Evolutionary conservation across 2,113 vertebrate genomes (phyloP).

Genomic region (Cochlearius cochlearius): DNA sequence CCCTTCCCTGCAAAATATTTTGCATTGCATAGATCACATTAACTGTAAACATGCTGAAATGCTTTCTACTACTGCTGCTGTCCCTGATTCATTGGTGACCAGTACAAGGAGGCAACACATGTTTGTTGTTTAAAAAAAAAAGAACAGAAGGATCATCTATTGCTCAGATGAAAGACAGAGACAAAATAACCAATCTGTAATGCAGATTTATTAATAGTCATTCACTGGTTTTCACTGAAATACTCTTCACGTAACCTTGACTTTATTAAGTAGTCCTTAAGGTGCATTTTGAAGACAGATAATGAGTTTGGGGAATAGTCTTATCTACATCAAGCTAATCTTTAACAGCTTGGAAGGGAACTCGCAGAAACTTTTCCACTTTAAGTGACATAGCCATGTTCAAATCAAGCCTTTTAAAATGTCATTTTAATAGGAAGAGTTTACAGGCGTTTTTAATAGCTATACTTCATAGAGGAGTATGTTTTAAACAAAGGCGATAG

Average conservation of each 20-base stretch:
- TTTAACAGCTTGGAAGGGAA: conserved; percentile 80
- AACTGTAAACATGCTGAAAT: conserved; percentile 3
- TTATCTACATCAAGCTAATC: conserved; percentile 82
- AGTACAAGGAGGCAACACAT: conserved; percentile 26
- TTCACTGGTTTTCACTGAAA: conserved; percentile 79
- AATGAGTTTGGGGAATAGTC: conserved; percentile 83
- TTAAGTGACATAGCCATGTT: conserved; percentile 72
- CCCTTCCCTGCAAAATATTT: neutral
- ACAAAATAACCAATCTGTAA: conserved; percentile 75
- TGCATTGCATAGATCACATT: neutral
- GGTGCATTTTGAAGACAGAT: conserved; percentile 82
- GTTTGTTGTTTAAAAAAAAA: conserved; percentile 36
- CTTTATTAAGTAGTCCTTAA: conserved; percentile 84
- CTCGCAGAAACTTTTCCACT: conserved; percentile 73
- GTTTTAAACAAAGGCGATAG: conserved; percentile 67
- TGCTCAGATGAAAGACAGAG: conserved; percentile 66
- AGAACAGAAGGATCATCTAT: conserved; percentile 18
- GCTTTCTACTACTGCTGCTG: neutral
- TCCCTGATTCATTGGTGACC: neutral
- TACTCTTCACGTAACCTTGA: conserved; percentile 80
- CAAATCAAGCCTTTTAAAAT: conserved; percentile 72
- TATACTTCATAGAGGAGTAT: conserved; percentile 44
- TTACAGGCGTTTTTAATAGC: conserved; percentile 68
- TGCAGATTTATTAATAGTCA: conserved; percentile 79
- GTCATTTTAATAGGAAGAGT: conserved; percentile 72